These are phyloP conservation scores for Pterois miles DNA, from an alignment of 2,797 vertebrate genomes.

Conservation along the genomic window DNA sequence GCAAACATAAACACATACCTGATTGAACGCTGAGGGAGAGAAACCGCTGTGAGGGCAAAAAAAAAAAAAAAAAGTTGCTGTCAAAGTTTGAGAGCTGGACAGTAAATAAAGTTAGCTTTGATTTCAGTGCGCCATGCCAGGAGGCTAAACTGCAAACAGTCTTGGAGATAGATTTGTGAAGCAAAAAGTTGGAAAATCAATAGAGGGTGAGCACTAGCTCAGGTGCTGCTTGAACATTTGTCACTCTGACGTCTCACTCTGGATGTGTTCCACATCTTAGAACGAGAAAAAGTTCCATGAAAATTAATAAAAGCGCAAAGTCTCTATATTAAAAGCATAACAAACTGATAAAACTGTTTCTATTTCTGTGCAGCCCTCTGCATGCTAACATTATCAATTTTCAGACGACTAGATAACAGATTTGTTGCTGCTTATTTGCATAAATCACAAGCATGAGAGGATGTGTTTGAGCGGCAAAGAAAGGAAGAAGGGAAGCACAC, in stretches of 20 bases:
- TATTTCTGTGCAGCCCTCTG: neutral
- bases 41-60: conserved; percentile 39
- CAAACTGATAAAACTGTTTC: conserved; percentile 8
- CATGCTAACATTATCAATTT: neutral
- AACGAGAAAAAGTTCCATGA: neutral
- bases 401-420: neutral
- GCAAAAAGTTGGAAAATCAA: conserved; percentile 45
- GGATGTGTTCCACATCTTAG: neutral
- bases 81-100: conserved; percentile 36
- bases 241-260: conserved; percentile 31
- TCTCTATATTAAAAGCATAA: neutral
- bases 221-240: conserved; percentile 20
- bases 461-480: neutral
- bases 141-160: conserved; percentile 25
- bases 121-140: conserved; percentile 36
- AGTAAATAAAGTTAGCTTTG: conserved; percentile 59
- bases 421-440: conserved; percentile 10
- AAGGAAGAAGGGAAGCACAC: neutral
- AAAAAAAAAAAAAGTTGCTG: conserved; percentile 29
- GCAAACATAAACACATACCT: conserved; percentile 23
- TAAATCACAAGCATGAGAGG: neutral
- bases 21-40: conserved; percentile 20
- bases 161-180: conserved; percentile 42
- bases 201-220: conserved; percentile 26
- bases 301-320: neutral